Conservation (phyloP, 2,888 invertebrate genomes). For the Diaperis boleti region DNA sequence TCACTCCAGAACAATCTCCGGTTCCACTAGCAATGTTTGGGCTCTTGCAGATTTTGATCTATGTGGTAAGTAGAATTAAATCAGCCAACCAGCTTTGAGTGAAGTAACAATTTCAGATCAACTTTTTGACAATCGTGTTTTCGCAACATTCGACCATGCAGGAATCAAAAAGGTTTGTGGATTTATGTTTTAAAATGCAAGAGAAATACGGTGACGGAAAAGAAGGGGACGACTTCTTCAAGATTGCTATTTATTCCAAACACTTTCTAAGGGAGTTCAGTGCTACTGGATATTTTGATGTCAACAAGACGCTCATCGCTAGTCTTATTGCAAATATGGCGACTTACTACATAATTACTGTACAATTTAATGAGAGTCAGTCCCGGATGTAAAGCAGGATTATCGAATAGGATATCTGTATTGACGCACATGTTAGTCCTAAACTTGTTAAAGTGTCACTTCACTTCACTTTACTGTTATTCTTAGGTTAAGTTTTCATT, state of each 20-base stretch:
- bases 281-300: slow-evolving; percentile 6
- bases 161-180: slow-evolving; percentile 4
- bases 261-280: neutral
- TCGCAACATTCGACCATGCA: neutral
- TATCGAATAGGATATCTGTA: no score
- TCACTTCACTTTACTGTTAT: no score
- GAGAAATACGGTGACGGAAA: neutral
- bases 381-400: no score
- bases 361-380: slow-evolving; percentile 6
- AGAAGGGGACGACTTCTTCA: neutral
- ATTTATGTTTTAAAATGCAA: slow-evolving; percentile 11
- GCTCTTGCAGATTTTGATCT: neutral
- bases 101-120: slow-evolving; percentile 1
- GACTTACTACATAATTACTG: slow-evolving; percentile 7
- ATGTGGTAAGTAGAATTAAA: neutral
- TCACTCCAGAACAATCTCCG: neutral
- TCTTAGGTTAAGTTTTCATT: no score
- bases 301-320: slow-evolving; percentile 2
- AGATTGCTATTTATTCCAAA: neutral
- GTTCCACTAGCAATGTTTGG: neutral
- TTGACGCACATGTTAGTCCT: no score
- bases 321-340: slow-evolving; percentile 6
- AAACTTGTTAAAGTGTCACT: no score
- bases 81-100: neutral
- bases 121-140: slow-evolving; percentile 2